Conservation (phyloP, 2,888 invertebrate species). For the Macaria liturata region DNA sequence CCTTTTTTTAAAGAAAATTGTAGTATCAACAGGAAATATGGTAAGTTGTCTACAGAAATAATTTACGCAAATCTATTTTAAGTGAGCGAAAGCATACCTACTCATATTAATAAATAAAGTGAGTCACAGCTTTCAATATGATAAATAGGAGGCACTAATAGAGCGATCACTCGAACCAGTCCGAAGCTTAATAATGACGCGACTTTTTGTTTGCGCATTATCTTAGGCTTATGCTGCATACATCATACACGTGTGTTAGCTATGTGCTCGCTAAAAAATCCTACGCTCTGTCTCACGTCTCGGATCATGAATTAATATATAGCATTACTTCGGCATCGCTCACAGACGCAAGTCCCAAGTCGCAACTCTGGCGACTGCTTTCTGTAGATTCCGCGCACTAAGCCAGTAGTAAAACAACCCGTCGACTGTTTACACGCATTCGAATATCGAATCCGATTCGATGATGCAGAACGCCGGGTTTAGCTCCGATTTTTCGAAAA, state of each 20-base stretch:
- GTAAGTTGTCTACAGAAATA: no score
- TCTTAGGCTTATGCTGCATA: conserved; percentile 27
- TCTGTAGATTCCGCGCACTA: conserved; percentile 46
- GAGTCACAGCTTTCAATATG: conserved; percentile 18
- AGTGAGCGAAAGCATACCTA: no score
- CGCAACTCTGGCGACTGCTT: conserved; percentile 44
- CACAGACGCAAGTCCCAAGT: conserved; percentile 40
- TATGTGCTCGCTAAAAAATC: conserved; percentile 45
- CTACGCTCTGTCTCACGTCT: conserved; percentile 49
- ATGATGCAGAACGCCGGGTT: conserved; percentile 9
- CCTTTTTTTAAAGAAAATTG: no score
- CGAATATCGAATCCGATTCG: conserved; percentile 38
- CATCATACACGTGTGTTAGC: conserved; percentile 41
- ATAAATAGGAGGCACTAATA: conserved; percentile 30
- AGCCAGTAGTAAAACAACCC: conserved; percentile 66
- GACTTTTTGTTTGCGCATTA: conserved; percentile 23
- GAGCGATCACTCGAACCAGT: conserved; percentile 28
- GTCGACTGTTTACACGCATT: conserved; percentile 65
- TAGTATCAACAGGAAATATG: no score
- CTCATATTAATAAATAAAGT: neutral
- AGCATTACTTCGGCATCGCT: conserved; percentile 2
- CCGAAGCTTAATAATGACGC: conserved; percentile 30
- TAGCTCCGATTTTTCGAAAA: conserved; percentile 41
- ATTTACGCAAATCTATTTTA: no score
- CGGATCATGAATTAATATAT: conserved; percentile 63